Base-by-base conservation (phyloP, 2,888 invertebrate genomes). In the Oxyscelio sp. region DNA sequence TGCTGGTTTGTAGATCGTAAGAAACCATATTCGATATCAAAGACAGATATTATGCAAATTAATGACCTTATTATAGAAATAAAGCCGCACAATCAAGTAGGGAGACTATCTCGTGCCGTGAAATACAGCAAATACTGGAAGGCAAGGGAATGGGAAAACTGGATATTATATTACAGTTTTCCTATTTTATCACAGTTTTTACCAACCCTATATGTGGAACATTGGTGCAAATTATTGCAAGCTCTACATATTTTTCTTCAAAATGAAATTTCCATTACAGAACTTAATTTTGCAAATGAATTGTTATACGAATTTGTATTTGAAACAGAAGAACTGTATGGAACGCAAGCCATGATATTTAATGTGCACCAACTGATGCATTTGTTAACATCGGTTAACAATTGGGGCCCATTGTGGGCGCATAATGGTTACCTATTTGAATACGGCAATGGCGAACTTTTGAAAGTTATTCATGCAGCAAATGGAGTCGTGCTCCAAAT, bases 341-440 rank as follows among this genome's bases (percentile, higher is more conserved):
- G 45, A 21, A 6, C 1, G 8, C 4, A 21, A 45, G 17, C 19
- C 8, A 45, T 45, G 45, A 45, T 19, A 19, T 19, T 45, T 45
- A 45, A 45, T 45, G 11, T 45, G 17, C 45, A 45, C 45, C 8
- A 5, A 8, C 8, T 45, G 2, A 4, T 45, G 17, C 45, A 45
- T 21, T 21, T 19, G 11, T 0, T 11, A 19, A 4, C 1, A 11
- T 45, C 45, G 2, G 45, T 45, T 19, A 19, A 5, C 8, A 45
- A 45, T 45, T 45, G 45, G 45, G 45, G 45, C 2, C 45, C 45
- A 19, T 45, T 40, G n/a, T 40, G 40, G 40, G 40, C 40, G 13
- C 40, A 40, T 5, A 40, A 40, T 40, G 40, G 40, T 40, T 40
- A 40, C 40, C 40, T n/a, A 40, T 40, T 40, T 40, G 40, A 40